Evolutionary conservation across 1,140 invertebrate genomes (phyloP), one percentile per base, ranked within the genome.

Genomic region (Orussus abietinus): DNA sequence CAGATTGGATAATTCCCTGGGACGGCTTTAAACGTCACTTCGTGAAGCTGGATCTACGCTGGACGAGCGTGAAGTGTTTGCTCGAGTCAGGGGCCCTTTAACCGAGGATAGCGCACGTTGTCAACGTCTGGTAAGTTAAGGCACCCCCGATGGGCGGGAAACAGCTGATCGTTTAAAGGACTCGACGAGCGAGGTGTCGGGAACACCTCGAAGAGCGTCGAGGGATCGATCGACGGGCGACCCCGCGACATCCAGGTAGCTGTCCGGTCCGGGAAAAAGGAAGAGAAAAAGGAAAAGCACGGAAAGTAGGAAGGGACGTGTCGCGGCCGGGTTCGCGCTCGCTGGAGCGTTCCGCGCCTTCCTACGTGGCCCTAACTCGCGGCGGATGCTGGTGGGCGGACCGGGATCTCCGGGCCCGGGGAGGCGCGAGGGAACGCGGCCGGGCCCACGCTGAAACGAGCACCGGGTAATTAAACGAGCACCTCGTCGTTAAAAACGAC

Each of bases 381-480:
- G 45, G 48, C 61, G 59, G 61, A 66, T 66, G 56, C 56, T 52
- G 52, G 64, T 64, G 58, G 64, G 60, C 64, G 62, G 53, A 53
- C 52, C 51, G 53, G 57, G 55, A 60, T 57, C 47, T 48, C 39
- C 51, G 37, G 13, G 13, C 28, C 19, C 12, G 20, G 12, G n/a
- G 15, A 39, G 13, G 32, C 20, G 32, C 28, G 29, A 25, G 22
- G n/a, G 21, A 30, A 15, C 29, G 29, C 29, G 36, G 26, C 34
- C 31, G 39, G 35, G 46, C 51, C 44, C 47, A 57, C 52, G 48
- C 55, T 46, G 36, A 45, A 25, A 47, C 47, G 40, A 49, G 39
- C 39, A 51, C 53, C 49, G 52, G n/a, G 50, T 57, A 61, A 61
- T 61, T 61, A 57, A 57, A 59, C 53, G 49, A 34, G 44, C 41